phyloP scores from a whole-genome alignment of 2,113 vertebrate species.

The Gulo gulo region DNA sequence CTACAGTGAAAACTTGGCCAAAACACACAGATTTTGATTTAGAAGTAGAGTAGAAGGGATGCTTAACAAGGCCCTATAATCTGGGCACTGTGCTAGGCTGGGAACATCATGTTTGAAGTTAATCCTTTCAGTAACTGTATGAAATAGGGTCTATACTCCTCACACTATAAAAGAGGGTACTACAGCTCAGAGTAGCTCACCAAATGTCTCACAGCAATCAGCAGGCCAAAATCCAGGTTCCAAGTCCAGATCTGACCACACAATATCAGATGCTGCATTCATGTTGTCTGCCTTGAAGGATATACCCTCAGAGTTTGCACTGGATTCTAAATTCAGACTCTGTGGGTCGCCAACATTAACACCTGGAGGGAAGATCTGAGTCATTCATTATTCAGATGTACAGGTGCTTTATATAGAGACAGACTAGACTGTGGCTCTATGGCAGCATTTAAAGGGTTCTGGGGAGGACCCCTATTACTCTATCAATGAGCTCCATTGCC shows the following conservation, averaged over 20 bases:
- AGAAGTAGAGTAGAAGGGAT: background rate
- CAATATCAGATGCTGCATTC: background rate
- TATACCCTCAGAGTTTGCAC: background rate
- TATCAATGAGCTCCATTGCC: background rate
- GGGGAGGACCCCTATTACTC: conserved; percentile 1
- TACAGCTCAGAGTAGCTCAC: background rate
- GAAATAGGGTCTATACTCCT: background rate
- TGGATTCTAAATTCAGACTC: conserved; percentile 63
- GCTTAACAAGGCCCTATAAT: background rate
- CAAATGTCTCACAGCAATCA: background rate
- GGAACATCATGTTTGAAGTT: background rate
- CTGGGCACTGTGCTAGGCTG: background rate
- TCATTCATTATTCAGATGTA: conserved; percentile 66
- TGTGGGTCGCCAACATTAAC: conserved; percentile 46
- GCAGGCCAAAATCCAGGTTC: background rate
- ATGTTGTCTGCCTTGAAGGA: background rate
- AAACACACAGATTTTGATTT: background rate
- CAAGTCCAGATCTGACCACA: background rate
- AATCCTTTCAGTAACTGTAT: background rate
- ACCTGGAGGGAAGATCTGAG: conserved; percentile 58
- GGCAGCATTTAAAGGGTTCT: conserved; percentile 32
- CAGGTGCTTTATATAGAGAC: conserved; percentile 45
- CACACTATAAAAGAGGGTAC: background rate
- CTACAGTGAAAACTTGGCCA: background rate
- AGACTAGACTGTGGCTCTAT: conserved; percentile 32